Conservation (phyloP, 2,888 invertebrate species). For the Pheosia tremula region DNA sequence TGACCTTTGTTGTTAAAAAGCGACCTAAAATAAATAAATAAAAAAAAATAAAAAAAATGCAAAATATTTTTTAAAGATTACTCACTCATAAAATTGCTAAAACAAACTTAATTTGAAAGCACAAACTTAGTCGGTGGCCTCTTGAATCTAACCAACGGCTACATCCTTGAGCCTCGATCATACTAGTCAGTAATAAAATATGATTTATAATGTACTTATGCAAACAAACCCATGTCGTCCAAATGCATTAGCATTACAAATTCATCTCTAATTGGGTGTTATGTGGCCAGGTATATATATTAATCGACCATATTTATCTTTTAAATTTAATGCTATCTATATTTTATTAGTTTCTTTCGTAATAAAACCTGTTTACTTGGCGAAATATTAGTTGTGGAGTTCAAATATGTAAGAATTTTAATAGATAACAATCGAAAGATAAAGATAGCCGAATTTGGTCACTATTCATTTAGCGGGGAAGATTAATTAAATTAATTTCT, state of each 20-base stretch:
- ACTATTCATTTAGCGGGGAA: neutral
- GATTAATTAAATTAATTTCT: conserved; percentile 1
- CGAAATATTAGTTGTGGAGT: conserved; percentile 33
- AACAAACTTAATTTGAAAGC: too few species aligned
- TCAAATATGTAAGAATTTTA: conserved; percentile 28
- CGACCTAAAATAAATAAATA: too few species aligned
- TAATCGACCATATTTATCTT: conserved; percentile 63
- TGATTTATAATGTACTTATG: conserved; percentile 29
- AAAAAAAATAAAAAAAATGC: too few species aligned
- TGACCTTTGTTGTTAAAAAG: too few species aligned
- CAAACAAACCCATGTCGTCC: neutral
- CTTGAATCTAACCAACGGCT: too few species aligned
- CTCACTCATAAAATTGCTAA: too few species aligned
- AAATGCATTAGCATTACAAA: conserved; percentile 61
- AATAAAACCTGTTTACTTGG: conserved; percentile 34
- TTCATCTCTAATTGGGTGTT: conserved; percentile 68
- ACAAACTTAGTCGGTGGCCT: too few species aligned
- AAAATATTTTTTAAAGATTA: too few species aligned
- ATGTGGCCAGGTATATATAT: conserved; percentile 52
- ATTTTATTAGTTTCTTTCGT: conserved; percentile 19
- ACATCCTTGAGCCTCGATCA: neutral
- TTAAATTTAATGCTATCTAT: conserved; percentile 43
- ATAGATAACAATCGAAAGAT: conserved; percentile 33
- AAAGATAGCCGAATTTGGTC: conserved; percentile 17
- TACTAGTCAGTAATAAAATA: neutral